Conservation (phyloP, 2,797 vertebrate species). For the Dermochelys coriacea region DNA sequence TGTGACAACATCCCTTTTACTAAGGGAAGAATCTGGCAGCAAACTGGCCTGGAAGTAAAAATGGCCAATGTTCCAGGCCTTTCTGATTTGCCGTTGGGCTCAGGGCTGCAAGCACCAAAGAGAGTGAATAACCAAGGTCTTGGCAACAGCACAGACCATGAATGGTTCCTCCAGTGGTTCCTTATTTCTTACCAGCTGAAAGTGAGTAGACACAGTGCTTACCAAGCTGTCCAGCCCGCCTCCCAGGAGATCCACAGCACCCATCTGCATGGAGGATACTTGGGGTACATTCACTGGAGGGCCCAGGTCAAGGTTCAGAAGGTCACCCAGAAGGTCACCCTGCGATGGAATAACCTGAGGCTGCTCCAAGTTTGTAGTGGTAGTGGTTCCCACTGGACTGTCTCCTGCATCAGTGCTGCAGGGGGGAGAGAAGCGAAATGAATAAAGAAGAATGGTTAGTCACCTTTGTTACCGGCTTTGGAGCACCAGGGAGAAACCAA, state of each 20-base stretch:
- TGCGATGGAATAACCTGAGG: slow-evolving; percentile 95
- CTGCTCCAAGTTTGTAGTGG: slow-evolving; percentile 89
- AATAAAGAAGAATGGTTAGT: background rate
- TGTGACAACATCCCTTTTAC: background rate
- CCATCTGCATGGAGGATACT: slow-evolving; percentile 96
- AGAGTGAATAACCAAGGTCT: slow-evolving; percentile 28
- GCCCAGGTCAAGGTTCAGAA: slow-evolving; percentile 96
- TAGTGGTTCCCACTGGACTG: slow-evolving; percentile 90
- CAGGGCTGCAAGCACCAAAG: slow-evolving; percentile 23
- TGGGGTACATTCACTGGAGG: slow-evolving; percentile 96
- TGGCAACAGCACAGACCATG: slow-evolving; percentile 52
- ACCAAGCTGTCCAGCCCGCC: slow-evolving; percentile 98
- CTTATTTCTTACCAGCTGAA: slow-evolving; percentile 1
- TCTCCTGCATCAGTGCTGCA: slow-evolving; percentile 92
- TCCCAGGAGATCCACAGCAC: slow-evolving; percentile 95
- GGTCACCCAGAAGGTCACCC: slow-evolving; percentile 95
- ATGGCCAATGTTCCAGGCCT: slow-evolving; percentile 35
- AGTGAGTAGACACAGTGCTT: slow-evolving; percentile 68
- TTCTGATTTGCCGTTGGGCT: slow-evolving; percentile 23
- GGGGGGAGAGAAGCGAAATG: background rate
- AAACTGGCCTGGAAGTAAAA: background rate
- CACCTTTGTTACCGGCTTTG: background rate
- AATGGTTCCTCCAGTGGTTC: slow-evolving; percentile 25
- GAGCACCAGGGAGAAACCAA: background rate
- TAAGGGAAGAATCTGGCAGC: slow-evolving; percentile 27